Evolutionary conservation across 2,113 vertebrate genomes (phyloP).

Genomic region (Heterochromis multidens): DNA sequence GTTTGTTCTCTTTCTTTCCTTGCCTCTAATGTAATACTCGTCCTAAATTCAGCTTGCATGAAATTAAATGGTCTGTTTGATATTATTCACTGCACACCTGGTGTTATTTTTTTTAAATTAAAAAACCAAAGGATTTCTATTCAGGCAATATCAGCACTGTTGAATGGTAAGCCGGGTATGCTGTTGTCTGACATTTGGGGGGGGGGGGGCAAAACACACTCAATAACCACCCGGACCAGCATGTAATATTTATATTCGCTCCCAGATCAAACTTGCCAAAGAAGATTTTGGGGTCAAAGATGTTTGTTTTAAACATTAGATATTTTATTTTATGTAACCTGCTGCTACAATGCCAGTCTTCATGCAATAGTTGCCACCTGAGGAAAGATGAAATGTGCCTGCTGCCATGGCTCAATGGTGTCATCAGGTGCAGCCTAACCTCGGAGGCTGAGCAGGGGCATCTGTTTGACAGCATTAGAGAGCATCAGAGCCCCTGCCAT

Average conservation of each 20-base stretch:
- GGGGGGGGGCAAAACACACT: background rate
- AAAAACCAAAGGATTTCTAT: slow-evolving; percentile 23
- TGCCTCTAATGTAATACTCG: slow-evolving; percentile 20
- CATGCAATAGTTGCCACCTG: background rate
- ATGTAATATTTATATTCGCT: background rate
- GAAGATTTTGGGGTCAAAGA: background rate
- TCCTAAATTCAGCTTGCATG: slow-evolving; percentile 1
- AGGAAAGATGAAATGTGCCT: slow-evolving; percentile 8
- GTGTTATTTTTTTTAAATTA: slow-evolving; percentile 6
- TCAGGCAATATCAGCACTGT: background rate
- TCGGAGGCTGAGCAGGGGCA: slow-evolving; percentile 61
- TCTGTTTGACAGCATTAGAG: slow-evolving; percentile 71
- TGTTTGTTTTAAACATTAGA: background rate
- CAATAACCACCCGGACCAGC: background rate
- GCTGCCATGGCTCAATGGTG: slow-evolving; percentile 19
- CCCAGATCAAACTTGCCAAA: background rate
- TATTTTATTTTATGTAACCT: background rate
- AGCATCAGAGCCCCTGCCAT: slow-evolving; percentile 62
- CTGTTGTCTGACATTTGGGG: background rate
- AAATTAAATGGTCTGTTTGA: slow-evolving; percentile 28
- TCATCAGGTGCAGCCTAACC: slow-evolving; percentile 57
- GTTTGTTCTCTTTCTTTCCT: slow-evolving; percentile 12
- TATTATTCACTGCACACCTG: slow-evolving; percentile 9
- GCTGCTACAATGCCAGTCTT: background rate
- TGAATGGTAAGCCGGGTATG: background rate